Evolutionary conservation across 2,888 invertebrate genomes (phyloP), one percentile per base, ranked within the genome.

Genomic region (Omphaloscelis lunosa): DNA sequence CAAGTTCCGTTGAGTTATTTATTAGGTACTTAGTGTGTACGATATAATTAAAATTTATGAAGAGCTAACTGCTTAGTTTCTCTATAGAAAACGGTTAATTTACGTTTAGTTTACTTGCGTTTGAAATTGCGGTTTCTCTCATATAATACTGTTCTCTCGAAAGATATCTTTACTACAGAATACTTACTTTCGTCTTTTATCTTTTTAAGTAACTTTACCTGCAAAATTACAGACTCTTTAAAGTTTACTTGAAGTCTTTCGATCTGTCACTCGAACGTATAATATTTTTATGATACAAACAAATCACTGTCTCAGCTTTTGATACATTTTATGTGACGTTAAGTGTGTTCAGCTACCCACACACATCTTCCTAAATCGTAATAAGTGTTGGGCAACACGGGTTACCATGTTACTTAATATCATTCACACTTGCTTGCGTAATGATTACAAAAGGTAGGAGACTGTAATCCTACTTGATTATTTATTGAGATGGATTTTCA

Each of bases 301-400:
- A 75, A 81, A 86, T 78, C 75, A 76, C 41, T 34, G 51, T 72
- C 45, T 75, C 67, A 58, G 67, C 58, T 82, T 70, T 78, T 81
- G 68, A 80, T 74, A 75, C 65, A 74, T 77, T 86, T 88, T 83
- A 79, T 69, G 58, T 73, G 79, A 75, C 75, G 69, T 78, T 83
- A 66, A 80, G 67, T 73, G 72, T 72, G 71, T 66, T 71, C 29
- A 1, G 62, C 79, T 72, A 56, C 86, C 88, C 77, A 84, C 88
- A 61, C 75, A 56, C 41, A 51, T 71, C 61, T 62, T 56, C 86
- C 74, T 71, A 79, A 88, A 82, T 70, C 61, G 78, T 88, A 68
- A 80, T 62, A 77, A 34, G 41, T 73, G 51, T 87, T 81, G 69
- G 69, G 74, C 79, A 86, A 84, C 68, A 77, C 70, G 29, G 34